These are phyloP conservation scores for Calonectris borealis DNA, from an alignment of 2,113 vertebrate species.

Conservation along the genomic window DNA sequence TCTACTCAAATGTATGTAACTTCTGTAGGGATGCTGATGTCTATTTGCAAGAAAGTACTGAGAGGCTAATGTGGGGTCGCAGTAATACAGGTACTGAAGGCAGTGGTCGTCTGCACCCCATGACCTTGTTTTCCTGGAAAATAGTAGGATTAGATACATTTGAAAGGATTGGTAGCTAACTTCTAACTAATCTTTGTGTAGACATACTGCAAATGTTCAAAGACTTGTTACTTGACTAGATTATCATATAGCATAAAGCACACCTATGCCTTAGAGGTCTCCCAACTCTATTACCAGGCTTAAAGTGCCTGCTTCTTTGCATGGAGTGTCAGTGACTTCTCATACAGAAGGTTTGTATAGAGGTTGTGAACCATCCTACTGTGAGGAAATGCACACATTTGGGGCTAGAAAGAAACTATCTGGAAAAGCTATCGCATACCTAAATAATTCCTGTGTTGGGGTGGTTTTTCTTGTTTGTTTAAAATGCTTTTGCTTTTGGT, in stretches of 20 bases:
- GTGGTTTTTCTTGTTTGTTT: not conserved
- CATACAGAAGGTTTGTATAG: not conserved
- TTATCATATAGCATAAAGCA: not conserved
- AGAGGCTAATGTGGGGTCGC: not conserved
- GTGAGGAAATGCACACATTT: not conserved
- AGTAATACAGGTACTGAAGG: not conserved
- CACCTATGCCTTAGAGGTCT: not conserved
- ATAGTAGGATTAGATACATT: not conserved
- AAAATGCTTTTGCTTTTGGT: constrained; percentile 5
- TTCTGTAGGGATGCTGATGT: not conserved
- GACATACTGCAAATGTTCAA: not conserved
- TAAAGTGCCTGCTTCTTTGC: not conserved
- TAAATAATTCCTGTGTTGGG: not conserved
- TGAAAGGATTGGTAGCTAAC: not conserved
- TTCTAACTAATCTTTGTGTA: not conserved
- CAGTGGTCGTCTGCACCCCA: rapidly evolving
- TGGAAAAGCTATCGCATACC: constrained; percentile 7
- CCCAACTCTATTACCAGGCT: not conserved
- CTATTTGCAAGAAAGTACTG: not conserved
- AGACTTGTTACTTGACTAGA: not conserved
- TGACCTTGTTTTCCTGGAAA: not conserved
- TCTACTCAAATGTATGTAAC: not conserved
- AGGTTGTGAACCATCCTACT: not conserved
- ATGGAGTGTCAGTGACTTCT: not conserved
- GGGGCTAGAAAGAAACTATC: not conserved